These are phyloP conservation scores for Helarctos malayanus DNA, from an alignment of 2,797 vertebrate genomes.

Conservation along the genomic window DNA sequence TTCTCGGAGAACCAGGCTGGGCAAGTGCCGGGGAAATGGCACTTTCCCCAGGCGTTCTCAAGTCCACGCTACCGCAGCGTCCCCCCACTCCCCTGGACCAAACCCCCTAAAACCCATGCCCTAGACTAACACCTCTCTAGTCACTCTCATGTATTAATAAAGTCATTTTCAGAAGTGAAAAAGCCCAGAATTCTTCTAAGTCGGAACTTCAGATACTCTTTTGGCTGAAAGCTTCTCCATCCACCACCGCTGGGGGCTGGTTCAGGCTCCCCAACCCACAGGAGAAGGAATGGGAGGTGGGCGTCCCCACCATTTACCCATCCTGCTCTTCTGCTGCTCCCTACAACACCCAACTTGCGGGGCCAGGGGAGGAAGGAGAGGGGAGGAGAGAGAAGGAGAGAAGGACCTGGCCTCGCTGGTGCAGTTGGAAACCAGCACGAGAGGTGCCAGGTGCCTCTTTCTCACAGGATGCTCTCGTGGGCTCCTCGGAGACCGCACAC, in stretches of 20 bases:
- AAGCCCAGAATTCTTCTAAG: neutral
- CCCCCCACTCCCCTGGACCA: neutral
- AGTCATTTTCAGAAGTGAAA: constrained; percentile 5
- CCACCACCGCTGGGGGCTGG: neutral
- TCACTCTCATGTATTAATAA: neutral
- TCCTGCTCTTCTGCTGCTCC: neutral
- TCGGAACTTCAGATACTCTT: neutral
- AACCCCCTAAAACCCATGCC: neutral
- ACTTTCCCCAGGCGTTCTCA: neutral
- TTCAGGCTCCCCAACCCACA: accelerated
- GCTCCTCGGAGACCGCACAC: neutral
- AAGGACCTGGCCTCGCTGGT: neutral
- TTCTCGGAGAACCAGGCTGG: neutral
- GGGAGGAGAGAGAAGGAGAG: neutral
- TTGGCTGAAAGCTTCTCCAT: neutral
- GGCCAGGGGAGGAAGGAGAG: too few relatives aligned
- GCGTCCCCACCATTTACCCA: accelerated
- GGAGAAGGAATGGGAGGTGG: neutral
- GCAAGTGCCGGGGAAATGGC: neutral
- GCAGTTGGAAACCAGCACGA: neutral
- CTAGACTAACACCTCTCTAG: neutral
- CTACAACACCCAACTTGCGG: neutral
- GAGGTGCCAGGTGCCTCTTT: neutral
- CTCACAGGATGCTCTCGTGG: accelerated
- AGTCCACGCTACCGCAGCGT: accelerated